Evolutionary conservation across 2,797 vertebrate genomes (phyloP).

Genomic region (Rhinoraja longicauda): DNA sequence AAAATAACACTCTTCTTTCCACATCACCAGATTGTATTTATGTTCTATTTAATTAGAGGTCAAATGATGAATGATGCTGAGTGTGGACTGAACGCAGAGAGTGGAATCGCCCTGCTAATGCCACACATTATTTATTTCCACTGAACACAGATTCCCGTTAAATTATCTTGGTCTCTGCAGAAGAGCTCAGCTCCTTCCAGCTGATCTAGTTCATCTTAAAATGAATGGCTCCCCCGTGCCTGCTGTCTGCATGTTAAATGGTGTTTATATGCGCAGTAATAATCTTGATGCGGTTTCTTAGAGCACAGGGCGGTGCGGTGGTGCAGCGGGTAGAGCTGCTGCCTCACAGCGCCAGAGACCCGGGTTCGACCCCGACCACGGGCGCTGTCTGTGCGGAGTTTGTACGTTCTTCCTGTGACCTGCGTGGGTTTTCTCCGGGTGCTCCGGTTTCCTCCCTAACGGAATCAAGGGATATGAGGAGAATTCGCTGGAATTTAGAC

Average conservation of each 20-base stretch:
- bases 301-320: no score
- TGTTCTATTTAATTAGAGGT: background rate
- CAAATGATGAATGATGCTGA: background rate
- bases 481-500: no score
- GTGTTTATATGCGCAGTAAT: background rate
- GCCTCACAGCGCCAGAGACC: no score
- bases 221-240: no score
- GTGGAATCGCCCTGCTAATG: background rate
- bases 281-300: background rate
- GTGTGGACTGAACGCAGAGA: background rate
- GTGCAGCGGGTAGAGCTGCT: no score
- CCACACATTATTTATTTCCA: background rate
- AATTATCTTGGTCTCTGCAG: background rate
- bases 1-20: background rate
- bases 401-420: no score
- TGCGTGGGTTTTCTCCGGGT: no score
- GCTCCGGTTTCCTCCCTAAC: no score
- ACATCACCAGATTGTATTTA: background rate
- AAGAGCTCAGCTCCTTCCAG: background rate
- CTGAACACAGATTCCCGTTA: background rate
- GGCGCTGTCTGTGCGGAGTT: no score
- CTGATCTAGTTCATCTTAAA: background rate
- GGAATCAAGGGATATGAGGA: no score
- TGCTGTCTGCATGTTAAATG: background rate
- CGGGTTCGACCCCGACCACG: no score